These are phyloP conservation scores for Phrynocephalus versicolor DNA, from an alignment of 2,113 vertebrate species.

Conservation along the genomic window DNA sequence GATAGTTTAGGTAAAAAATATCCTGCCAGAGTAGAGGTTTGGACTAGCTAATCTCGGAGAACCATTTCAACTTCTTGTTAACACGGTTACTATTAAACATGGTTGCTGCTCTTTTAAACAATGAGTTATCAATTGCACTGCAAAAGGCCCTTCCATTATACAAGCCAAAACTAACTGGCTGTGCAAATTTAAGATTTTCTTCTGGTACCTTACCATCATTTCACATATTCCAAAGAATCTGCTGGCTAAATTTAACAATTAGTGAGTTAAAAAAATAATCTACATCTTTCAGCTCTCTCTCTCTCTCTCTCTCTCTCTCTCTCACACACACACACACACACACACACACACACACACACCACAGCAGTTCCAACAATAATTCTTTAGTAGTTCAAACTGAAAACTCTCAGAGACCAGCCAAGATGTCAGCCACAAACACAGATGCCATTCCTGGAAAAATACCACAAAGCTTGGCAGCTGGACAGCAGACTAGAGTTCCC, in stretches of 20 bases:
- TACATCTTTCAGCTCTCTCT: background rate
- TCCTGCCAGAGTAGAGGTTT: slow-evolving; percentile 9
- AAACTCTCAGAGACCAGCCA: slow-evolving; percentile 25
- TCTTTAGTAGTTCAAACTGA: slow-evolving; percentile 32
- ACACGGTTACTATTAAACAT: background rate
- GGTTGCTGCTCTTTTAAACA: background rate
- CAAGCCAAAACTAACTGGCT: background rate
- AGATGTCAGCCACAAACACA: slow-evolving; percentile 39
- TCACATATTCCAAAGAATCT: background rate
- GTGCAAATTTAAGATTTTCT: slow-evolving; percentile 4
- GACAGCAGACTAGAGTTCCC: slow-evolving; percentile 39
- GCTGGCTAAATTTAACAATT: background rate
- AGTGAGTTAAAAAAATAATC: background rate
- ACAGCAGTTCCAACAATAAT: slow-evolving; percentile 23
- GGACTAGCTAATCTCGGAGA: background rate
- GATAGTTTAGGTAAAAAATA: background rate
- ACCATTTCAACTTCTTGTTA: slow-evolving; percentile 24
- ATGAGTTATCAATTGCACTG: background rate
- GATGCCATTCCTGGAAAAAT: slow-evolving; percentile 49
- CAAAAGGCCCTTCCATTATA: background rate
- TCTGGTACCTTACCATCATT: background rate
- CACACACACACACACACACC: background rate
- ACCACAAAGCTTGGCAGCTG: slow-evolving; percentile 31
- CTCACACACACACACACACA: no score
- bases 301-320: background rate